Evolutionary conservation across 2,797 vertebrate species (phyloP), one percentile per base, ranked within the genome.

Genomic region (Phalanger gymnotis): DNA sequence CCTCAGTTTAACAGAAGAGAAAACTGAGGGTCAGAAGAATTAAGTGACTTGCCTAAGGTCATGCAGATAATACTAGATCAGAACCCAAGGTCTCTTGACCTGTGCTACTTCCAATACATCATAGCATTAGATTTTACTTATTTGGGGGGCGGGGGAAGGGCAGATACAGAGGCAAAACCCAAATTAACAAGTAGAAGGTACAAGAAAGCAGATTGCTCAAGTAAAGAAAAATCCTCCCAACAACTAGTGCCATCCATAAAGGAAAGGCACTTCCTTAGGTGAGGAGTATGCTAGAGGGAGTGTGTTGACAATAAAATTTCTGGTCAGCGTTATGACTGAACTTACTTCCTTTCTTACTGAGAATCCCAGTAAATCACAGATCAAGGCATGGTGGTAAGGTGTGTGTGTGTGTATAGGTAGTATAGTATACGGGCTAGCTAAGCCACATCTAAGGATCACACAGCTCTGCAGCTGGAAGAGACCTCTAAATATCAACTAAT

Each of bases 191-290:
- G 52, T 91, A 28, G n/a, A 81, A 94, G 31, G 54, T 58, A 52
- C 16, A 66, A 95, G 92, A 94, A 94, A 34, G n/a, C 91, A 91
- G 66, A 73, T 92, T 87, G 94, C n/a, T 53, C 57, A 91, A 34
- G 54, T 94, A 92, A 53, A 92, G 73, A 93, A 87, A 95, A 81
- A 53, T 66, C 13, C 30, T 25, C 55, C 61, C 89, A n/a, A 54
- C 19, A 56, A 61, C 16, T 66, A 91, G n/a, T 66, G 34, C 34
- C n/a, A 30, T 27, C 5, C 16, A 92, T 81, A 27, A 6, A 40
- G 56, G 28, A 53, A 56, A 57, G 12, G 30, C 19, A 53, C 52
- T 28, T 16, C 34, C 73, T 91, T 94, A 22, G 90, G 54, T 66
- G 16, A 66, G 14, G 14, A n/a, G 34, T n/a, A n/a, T 66, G 1